Conservation (phyloP, 1,140 invertebrate species). For the Eriocheir sinensis region DNA sequence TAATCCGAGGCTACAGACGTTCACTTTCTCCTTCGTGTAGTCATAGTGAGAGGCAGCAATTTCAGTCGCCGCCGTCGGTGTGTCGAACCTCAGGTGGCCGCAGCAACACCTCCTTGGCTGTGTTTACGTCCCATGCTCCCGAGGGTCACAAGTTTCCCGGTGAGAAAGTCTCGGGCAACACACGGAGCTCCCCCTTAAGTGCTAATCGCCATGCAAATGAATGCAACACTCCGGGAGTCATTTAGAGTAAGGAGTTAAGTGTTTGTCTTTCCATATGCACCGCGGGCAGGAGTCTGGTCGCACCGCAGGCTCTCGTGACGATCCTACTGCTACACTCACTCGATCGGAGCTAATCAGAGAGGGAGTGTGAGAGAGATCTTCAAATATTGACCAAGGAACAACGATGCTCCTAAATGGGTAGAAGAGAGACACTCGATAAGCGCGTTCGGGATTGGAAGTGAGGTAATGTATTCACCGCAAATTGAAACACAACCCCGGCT, state of each 20-base stretch:
- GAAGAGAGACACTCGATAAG: background rate
- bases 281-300: background rate
- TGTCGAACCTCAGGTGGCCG: conserved; percentile 11
- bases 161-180: background rate
- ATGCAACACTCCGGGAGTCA: conserved; percentile 47
- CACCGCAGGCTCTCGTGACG: background rate
- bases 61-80: background rate
- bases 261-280: conserved; percentile 30
- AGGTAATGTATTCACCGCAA: conserved; percentile 48
- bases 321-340: background rate
- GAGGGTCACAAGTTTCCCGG: conserved; percentile 1
- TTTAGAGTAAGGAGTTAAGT: conserved; percentile 40
- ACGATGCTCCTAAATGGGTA: background rate
- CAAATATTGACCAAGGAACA: background rate
- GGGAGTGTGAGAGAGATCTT: background rate
- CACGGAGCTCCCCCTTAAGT: conserved; percentile 9
- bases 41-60: background rate
- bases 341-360: background rate
- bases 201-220: conserved; percentile 58
- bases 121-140: background rate
- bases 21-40: background rate
- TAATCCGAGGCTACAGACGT: background rate
- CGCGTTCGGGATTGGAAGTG: background rate
- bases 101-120: background rate
- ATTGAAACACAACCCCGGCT: conserved; percentile 35